Evolutionary conservation across 2,113 vertebrate genomes (phyloP).

Genomic region (Dasyprocta punctata): DNA sequence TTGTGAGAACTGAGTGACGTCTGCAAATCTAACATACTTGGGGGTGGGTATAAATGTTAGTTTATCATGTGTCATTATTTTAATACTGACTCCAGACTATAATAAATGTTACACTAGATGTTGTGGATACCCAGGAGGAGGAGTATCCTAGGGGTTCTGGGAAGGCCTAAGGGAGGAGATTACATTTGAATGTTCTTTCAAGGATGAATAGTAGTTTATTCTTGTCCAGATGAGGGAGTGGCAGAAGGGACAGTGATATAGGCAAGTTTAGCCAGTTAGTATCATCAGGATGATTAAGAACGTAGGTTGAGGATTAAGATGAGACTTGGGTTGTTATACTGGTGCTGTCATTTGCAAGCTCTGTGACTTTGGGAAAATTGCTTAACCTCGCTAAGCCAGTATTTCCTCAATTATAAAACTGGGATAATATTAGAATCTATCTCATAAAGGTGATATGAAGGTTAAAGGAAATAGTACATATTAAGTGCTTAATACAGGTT

Average conservation of each 20-base stretch:
- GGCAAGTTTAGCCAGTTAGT: neutral
- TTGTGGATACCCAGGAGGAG: neutral
- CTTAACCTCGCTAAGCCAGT: neutral
- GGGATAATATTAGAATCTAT: neutral
- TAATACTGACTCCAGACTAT: neutral
- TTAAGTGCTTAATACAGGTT: neutral
- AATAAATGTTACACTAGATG: neutral
- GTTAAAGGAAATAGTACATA: slow-evolving; percentile 34
- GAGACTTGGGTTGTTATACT: neutral
- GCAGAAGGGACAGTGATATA: neutral
- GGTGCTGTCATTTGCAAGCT: slow-evolving; percentile 9
- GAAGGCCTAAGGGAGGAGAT: neutral
- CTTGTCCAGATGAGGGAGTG: neutral
- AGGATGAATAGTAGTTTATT: neutral
- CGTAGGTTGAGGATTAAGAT: neutral
- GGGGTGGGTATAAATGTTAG: neutral
- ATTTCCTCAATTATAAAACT: neutral
- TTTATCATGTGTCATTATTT: neutral
- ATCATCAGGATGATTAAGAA: neutral
- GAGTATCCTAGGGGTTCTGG: neutral
- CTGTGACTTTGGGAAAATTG: neutral
- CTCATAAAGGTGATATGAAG: neutral
- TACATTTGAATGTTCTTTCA: neutral
- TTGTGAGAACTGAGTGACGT: neutral
- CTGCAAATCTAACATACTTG: neutral